A percentile compares a stretch with the other conserved stretches of the same genome.
Conservation (phyloP, 1,140 invertebrate genomes). For the Ips typographus region DNA sequence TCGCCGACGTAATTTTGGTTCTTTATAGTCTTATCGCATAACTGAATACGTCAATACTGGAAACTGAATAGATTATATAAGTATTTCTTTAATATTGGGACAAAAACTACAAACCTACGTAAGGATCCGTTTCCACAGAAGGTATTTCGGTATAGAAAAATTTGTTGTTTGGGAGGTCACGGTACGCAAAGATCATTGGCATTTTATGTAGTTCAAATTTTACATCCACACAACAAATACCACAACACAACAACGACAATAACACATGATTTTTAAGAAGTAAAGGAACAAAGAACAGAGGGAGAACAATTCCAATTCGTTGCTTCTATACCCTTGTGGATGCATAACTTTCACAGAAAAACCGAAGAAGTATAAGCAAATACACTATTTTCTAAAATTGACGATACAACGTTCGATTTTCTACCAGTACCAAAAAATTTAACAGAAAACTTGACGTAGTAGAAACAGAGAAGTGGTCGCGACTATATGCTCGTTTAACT, state of each 20-base stretch:
- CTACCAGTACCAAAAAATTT: no score
- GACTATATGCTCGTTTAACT: conserved; percentile 9
- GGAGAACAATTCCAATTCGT: conserved; percentile 26
- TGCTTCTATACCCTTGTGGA: conserved; percentile 23
- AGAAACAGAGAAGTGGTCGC: background rate
- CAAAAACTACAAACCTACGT: conserved; percentile 15
- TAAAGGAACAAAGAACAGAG: conserved; percentile 28
- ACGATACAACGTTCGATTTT: background rate
- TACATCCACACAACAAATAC: conserved; percentile 3
- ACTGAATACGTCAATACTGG: no score
- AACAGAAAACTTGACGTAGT: background rate
- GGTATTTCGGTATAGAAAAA: conserved; percentile 17
- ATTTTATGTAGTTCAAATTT: conserved; percentile 16
- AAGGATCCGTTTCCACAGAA: background rate
- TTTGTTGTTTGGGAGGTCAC: conserved; percentile 19
- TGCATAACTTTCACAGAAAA: conserved; percentile 25
- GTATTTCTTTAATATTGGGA: no score
- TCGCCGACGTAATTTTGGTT: no score
- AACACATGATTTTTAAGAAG: conserved; percentile 34
- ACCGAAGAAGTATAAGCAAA: background rate
- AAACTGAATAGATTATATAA: no score
- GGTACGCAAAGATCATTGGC: conserved; percentile 23
- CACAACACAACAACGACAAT: conserved; percentile 27
- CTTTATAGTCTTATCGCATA: no score
- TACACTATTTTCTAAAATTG: background rate